Conservation (phyloP, 2,888 invertebrate species). For the Octodonta nipae region DNA sequence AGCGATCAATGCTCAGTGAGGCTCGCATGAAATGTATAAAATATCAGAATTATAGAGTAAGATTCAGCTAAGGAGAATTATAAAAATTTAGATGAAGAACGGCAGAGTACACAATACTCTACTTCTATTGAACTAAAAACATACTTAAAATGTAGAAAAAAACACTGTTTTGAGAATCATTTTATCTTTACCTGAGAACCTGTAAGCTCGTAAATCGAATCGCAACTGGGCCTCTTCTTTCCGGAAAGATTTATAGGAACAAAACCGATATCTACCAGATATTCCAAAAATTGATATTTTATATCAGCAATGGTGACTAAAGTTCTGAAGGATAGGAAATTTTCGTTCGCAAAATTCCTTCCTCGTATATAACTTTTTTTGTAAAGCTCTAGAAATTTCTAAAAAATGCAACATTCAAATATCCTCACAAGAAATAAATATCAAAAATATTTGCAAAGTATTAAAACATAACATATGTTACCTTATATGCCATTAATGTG, state of each 20-base stretch:
- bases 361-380: slow-evolving; percentile 57
- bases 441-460: too few species aligned
- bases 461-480: too few species aligned
- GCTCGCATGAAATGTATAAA: too few species aligned
- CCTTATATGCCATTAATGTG: slow-evolving; percentile 70
- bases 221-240: slow-evolving; percentile 46
- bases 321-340: slow-evolving; percentile 70
- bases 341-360: slow-evolving; percentile 65
- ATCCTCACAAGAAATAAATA: too few species aligned
- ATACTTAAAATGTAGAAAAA: slow-evolving; percentile 9
- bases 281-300: slow-evolving; percentile 65
- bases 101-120: too few species aligned
- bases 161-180: too few species aligned
- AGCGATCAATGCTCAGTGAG: too few species aligned
- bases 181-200: slow-evolving; percentile 20
- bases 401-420: too few species aligned
- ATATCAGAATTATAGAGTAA: too few species aligned
- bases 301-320: slow-evolving; percentile 76
- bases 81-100: too few species aligned
- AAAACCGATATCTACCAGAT: slow-evolving; percentile 66
- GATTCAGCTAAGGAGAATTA: too few species aligned
- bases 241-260: slow-evolving; percentile 57
- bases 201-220: slow-evolving; percentile 42
- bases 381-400: slow-evolving; percentile 69
- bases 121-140: slow-evolving; percentile 53